Evolutionary conservation across 1,140 invertebrate genomes (phyloP).

Genomic region (Bicyclus anynana): DNA sequence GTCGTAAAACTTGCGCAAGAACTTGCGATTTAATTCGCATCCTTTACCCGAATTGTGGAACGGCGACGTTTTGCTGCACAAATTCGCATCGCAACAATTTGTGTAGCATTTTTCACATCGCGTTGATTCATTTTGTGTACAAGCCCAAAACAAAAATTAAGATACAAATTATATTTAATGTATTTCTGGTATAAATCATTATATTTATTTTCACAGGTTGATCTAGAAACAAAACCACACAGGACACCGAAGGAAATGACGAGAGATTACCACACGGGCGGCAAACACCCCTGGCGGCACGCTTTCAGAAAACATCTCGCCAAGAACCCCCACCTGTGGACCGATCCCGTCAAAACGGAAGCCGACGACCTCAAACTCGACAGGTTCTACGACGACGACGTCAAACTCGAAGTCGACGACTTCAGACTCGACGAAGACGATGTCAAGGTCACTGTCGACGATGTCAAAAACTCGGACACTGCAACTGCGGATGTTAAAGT

Average conservation of each 20-base stretch:
- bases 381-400: slow-evolving; percentile 24
- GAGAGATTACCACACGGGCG: slow-evolving; percentile 58
- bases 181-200: not conserved
- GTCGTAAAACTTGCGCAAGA: too few relatives aligned
- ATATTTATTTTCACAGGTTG: slow-evolving; percentile 35
- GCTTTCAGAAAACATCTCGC: slow-evolving; percentile 57
- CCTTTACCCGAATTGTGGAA: too few relatives aligned
- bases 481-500: slow-evolving; percentile 45
- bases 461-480: slow-evolving; percentile 34
- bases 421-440: slow-evolving; percentile 15
- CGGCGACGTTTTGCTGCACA: too few relatives aligned
- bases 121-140: too few relatives aligned
- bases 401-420: slow-evolving; percentile 34
- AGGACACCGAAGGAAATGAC: slow-evolving; percentile 54
- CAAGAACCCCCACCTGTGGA: slow-evolving; percentile 51
- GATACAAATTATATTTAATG: too few relatives aligned
- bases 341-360: slow-evolving; percentile 24
- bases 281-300: slow-evolving; percentile 61
- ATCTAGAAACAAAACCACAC: slow-evolving; percentile 53
- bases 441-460: slow-evolving; percentile 39
- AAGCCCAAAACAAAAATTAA: too few relatives aligned
- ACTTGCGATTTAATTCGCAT: too few relatives aligned
- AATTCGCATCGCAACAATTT: too few relatives aligned
- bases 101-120: too few relatives aligned
- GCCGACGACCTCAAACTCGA: slow-evolving; percentile 34